Base-by-base conservation (phyloP, 2,888 invertebrate species). In the Parapristionchus giblindavisi region DNA sequence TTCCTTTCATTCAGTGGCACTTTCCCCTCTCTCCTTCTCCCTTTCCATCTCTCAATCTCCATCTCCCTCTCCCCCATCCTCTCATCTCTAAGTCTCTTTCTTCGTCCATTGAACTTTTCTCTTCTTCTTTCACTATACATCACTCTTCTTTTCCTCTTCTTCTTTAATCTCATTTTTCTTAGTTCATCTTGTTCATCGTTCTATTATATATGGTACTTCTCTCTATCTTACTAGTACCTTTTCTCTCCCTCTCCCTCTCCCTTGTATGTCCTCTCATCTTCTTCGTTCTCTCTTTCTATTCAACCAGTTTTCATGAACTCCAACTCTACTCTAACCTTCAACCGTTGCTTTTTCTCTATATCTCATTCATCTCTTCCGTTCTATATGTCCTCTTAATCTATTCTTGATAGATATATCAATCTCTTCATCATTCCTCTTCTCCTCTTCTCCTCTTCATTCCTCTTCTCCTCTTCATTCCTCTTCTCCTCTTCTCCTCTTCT, bases 291-390 rank as follows among this genome's bases (percentile, higher is more conserved):
- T 32, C 40, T 21, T 63, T 40, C 63, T 24, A 38, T 63, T 40
- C 63, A 63, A 63, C 63, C 63, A 63, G 63, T 63, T 63, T 63
- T 63, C 63, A 27, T 32, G 63, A 63, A 63, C 63, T 63, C 32
- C 40, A 38, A 63, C 63, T 63, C 63, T 27, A 40, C 63, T 63
- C 32, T n/a, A n/a, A n/a, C n/a, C n/a, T n/a, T n/a, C n/a, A n/a
- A n/a, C n/a, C n/a, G n/a, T n/a, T n/a, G n/a, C n/a, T n/a, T n/a
- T n/a, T n/a, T n/a, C n/a, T n/a, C n/a, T n/a, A n/a, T n/a, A n/a
- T n/a, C n/a, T 48, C 48, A 48, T 21, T 48, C 21, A 48, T 21
- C 48, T 48, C 48, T 48, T 48, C 11, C 48, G 14, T 48, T 48
- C 48, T 48, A 48, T 48, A 48, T 14, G n/a, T n/a, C n/a, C n/a